A percentile compares a stretch with the other conserved stretches of the same genome.
These are phyloP conservation scores for Calliphora vicina DNA, from an alignment of 1,140 invertebrate genomes.

Conservation along the genomic window DNA sequence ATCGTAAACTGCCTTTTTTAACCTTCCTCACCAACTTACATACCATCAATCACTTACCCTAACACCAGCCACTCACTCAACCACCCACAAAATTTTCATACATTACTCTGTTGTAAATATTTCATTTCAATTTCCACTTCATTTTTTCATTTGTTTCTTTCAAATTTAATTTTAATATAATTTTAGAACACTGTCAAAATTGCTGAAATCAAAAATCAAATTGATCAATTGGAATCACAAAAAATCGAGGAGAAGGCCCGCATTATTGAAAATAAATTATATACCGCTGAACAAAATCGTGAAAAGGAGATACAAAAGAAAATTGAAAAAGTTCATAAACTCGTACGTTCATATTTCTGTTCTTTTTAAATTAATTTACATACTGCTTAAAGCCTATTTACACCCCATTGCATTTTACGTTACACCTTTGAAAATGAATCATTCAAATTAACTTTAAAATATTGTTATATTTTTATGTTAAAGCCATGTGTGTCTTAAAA, in stretches of 20 bases:
- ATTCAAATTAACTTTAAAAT: too few relatives aligned
- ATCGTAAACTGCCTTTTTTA: not conserved
- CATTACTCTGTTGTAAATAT: not conserved
- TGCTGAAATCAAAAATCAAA: slow-evolving; percentile 73
- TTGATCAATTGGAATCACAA: slow-evolving; percentile 68
- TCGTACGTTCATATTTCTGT: slow-evolving; percentile 67
- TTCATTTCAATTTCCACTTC: too few relatives aligned
- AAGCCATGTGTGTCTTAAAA: too few relatives aligned
- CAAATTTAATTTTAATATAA: slow-evolving; percentile 1
- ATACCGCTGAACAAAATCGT: slow-evolving; percentile 77
- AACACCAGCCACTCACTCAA: too few relatives aligned
- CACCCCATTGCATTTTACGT: too few relatives aligned
- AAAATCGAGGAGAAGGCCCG: slow-evolving; percentile 73
- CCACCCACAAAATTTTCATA: not conserved
- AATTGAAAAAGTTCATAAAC: slow-evolving; percentile 80
- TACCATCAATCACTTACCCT: too few relatives aligned
- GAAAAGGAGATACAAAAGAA: slow-evolving; percentile 82
- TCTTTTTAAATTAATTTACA: slow-evolving; percentile 37
- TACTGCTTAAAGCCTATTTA: too few relatives aligned
- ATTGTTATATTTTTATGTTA: too few relatives aligned
- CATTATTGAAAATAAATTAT: slow-evolving; percentile 77
- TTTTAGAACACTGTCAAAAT: slow-evolving; percentile 72
- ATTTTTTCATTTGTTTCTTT: slow-evolving; percentile 36
- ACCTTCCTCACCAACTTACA: not conserved
- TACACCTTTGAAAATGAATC: too few relatives aligned